phyloP scores from a whole-genome alignment of 2,888 invertebrate species.

The Charanyca ferruginea region DNA sequence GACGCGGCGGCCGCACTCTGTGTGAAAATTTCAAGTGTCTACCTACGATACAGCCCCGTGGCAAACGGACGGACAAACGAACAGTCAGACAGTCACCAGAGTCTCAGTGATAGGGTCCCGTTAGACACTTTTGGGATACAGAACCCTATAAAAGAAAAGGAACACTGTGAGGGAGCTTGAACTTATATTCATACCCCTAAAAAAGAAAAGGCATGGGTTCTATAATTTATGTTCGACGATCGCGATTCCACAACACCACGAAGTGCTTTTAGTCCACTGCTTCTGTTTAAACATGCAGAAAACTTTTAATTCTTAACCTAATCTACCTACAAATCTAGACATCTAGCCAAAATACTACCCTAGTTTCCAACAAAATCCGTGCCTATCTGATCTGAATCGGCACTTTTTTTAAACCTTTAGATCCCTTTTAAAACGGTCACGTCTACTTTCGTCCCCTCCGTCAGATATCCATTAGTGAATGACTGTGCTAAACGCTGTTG shows the following conservation, averaged over 20 bases:
- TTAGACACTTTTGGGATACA: too few species aligned
- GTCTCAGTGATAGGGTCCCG: too few species aligned
- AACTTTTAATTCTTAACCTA: constrained; percentile 6
- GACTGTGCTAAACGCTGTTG: constrained; percentile 65
- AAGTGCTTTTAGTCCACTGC: not conserved
- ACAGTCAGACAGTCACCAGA: too few species aligned
- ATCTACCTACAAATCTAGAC: constrained; percentile 19
- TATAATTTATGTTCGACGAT: not conserved
- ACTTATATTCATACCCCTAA: too few species aligned
- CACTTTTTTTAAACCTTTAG: constrained; percentile 50
- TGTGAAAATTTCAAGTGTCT: too few species aligned
- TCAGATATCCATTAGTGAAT: constrained; percentile 68
- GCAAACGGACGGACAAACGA: too few species aligned
- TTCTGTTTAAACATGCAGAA: constrained; percentile 1
- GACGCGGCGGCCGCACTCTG: too few species aligned
- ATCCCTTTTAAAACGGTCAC: constrained; percentile 59
- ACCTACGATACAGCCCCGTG: too few species aligned
- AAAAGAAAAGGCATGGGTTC: not conserved
- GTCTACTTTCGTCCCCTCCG: constrained; percentile 45
- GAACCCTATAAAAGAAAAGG: too few species aligned
- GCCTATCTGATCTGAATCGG: constrained; percentile 51
- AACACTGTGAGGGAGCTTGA: too few species aligned
- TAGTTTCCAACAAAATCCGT: constrained; percentile 41
- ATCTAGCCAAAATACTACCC: constrained; percentile 42
- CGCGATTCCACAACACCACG: not conserved